Evolutionary conservation across 2,888 invertebrate species (phyloP).

Genomic region (Heptascelio sp.): DNA sequence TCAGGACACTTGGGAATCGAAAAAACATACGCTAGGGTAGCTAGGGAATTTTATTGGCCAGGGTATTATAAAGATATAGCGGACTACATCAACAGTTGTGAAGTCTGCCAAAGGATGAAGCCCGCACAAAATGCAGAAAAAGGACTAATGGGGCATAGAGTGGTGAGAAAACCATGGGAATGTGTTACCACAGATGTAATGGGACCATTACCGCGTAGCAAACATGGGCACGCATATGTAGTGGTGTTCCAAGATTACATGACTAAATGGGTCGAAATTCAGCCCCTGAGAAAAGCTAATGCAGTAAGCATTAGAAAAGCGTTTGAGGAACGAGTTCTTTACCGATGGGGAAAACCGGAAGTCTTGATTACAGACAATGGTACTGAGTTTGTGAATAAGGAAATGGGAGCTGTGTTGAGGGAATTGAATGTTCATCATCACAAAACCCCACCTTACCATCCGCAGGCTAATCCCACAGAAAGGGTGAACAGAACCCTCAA

Average conservation of each 20-base stretch:
- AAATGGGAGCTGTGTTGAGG: neutral
- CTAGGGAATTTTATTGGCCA: conserved; percentile 71
- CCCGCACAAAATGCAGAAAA: neutral
- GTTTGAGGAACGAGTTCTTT: conserved; percentile 63
- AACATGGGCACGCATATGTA: conserved; percentile 44
- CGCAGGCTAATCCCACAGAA: conserved; percentile 9
- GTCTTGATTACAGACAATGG: conserved; percentile 72
- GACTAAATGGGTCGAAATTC: conserved; percentile 62
- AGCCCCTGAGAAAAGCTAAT: conserved; percentile 63
- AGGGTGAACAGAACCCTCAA: neutral
- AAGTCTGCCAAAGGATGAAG: conserved; percentile 62
- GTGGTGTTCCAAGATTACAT: conserved; percentile 71
- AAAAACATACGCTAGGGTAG: conserved; percentile 50
- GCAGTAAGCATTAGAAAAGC: conserved; percentile 36
- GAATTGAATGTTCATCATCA: neutral
- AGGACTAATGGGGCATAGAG: neutral
- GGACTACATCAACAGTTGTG: conserved; percentile 59
- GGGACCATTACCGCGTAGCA: conserved; percentile 65
- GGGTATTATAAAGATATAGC: conserved; percentile 62
- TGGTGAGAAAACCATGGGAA: conserved; percentile 44
- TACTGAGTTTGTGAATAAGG: conserved; percentile 54
- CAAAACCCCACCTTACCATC: neutral
- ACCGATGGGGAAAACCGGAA: conserved; percentile 64
- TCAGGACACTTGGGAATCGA: conserved; percentile 24
- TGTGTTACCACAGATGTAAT: conserved; percentile 62